These are phyloP conservation scores for Ascaphus truei DNA, from an alignment of 2,113 vertebrate species.

Conservation along the genomic window DNA sequence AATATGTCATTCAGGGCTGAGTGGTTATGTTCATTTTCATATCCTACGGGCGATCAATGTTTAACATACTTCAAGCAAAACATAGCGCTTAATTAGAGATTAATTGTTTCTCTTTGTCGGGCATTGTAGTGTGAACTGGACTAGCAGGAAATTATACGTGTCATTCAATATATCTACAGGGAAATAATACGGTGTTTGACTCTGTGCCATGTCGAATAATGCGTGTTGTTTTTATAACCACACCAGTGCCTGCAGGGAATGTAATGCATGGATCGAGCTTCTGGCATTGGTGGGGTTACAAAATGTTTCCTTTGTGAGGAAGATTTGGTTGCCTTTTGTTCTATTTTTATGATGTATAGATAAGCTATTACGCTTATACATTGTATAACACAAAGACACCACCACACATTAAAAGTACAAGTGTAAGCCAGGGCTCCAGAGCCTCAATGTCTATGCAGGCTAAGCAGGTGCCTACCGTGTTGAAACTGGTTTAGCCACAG, in stretches of 20 bases:
- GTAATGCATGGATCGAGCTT: background rate
- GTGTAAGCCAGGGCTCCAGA: background rate
- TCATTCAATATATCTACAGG: conserved; percentile 65
- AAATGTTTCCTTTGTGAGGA: no score
- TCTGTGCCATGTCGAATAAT: conserved; percentile 35
- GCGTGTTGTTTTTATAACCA: no score
- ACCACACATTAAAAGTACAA: background rate
- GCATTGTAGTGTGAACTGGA: conserved; percentile 30
- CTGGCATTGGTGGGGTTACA: background rate
- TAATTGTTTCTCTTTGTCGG: conserved; percentile 36
- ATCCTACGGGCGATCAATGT: conserved; percentile 36
- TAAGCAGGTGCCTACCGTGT: conserved; percentile 45
- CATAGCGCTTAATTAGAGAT: conserved; percentile 50
- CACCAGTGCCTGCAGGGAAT: no score
- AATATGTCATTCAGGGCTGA: no score
- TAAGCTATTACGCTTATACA: background rate
- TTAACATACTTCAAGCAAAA: conserved; percentile 39
- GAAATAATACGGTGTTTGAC: conserved; percentile 52
- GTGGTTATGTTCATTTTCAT: no score
- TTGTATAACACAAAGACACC: conserved; percentile 4
- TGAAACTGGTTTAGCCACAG: conserved; percentile 10
- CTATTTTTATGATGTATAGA: background rate
- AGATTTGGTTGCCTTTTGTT: background rate
- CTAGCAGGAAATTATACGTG: conserved; percentile 64
- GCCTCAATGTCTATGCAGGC: background rate